These are phyloP conservation scores for Phyllostomus discolor DNA, from an alignment of 2,113 vertebrate genomes.

Conservation along the genomic window DNA sequence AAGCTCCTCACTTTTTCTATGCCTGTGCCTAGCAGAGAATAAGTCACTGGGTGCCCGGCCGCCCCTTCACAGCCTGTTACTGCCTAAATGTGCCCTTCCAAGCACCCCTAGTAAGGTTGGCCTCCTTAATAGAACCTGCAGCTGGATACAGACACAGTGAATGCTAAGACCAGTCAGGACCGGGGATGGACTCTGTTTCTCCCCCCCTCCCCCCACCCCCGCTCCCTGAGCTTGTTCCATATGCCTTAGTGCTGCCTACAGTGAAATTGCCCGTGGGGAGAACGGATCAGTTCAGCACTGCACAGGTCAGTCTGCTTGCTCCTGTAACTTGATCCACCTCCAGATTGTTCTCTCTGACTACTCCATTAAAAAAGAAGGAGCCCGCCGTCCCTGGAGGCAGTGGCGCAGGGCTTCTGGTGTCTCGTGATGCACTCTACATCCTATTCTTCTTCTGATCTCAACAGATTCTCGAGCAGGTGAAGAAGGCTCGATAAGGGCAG, in stretches of 20 bases:
- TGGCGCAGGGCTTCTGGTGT: constrained; percentile 57
- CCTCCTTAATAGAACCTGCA: background rate
- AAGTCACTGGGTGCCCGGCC: background rate
- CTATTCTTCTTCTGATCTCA: constrained; percentile 73
- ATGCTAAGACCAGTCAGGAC: background rate
- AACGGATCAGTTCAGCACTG: constrained; percentile 57
- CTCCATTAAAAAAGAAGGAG: constrained; percentile 59
- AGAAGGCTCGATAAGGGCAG: constrained; percentile 88
- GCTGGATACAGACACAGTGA: background rate
- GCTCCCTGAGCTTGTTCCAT: background rate
- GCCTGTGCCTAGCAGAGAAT: background rate
- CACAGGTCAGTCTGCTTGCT: constrained; percentile 47
- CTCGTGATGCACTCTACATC: background rate
- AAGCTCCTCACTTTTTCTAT: background rate
- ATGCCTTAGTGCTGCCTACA: constrained; percentile 30
- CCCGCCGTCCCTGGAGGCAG: constrained; percentile 51
- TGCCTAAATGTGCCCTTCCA: background rate
- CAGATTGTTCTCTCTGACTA: constrained; percentile 51
- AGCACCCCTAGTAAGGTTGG: background rate
- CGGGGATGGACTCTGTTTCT: background rate
- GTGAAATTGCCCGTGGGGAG: constrained; percentile 2
- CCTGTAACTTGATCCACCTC: constrained; percentile 64
- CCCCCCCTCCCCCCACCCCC: background rate
- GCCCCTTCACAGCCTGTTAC: background rate
- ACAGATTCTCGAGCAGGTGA: constrained; percentile 96